Evolutionary conservation across 1,140 invertebrate species (phyloP), one percentile per base, ranked within the genome.

Genomic region (Drosophila pseudoobscura): DNA sequence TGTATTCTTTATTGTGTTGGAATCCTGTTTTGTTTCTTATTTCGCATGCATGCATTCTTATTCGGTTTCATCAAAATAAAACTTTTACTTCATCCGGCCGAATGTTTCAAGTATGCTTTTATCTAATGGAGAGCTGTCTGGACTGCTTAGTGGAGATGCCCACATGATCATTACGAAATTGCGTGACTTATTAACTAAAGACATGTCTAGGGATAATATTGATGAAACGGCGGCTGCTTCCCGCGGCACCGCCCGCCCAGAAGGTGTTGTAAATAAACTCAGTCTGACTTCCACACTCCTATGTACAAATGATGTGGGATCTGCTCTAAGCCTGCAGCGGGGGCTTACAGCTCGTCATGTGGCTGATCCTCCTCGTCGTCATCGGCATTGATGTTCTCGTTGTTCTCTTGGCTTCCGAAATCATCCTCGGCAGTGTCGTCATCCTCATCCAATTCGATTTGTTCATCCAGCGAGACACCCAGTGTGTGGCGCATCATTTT

Each of bases 401-500:
- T 64, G 61, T 3, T 91, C 3, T 91, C 74, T 1, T 91, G 75
- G 60, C 76, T 75, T 0, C 17, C 35, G 5, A 64, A 54, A 8
- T 74, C 71, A 11, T 76, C 69, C 53, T 80, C 92, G 60, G 55
- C 52, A 17, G 80, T 91, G 17, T 89, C 89, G n/a, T 92, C 93
- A 6, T 93, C 93, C 7, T 92, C 89, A 56, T 92, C 90, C 22
- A 94, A 91, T 61, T 95, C 94, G 2, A 94, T 92, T 63, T 92
- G 84, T 75, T 97, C 97, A 75, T 97, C 95, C 11, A 95, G 71
- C 7, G 96, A 92, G 45, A 99, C 94, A n/a, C 97, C 96, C 26
- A 99, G 88, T 1, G 94, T 95, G 78, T 96, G 94, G 46, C 95
- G 92, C 94, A 99, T 94, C 93, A 98, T 95, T n/a, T 92, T 92